A percentile compares a stretch with the other conserved stretches of the same genome.
Evolutionary conservation across 2,888 invertebrate species (phyloP).

Genomic region (Tipula confusa): DNA sequence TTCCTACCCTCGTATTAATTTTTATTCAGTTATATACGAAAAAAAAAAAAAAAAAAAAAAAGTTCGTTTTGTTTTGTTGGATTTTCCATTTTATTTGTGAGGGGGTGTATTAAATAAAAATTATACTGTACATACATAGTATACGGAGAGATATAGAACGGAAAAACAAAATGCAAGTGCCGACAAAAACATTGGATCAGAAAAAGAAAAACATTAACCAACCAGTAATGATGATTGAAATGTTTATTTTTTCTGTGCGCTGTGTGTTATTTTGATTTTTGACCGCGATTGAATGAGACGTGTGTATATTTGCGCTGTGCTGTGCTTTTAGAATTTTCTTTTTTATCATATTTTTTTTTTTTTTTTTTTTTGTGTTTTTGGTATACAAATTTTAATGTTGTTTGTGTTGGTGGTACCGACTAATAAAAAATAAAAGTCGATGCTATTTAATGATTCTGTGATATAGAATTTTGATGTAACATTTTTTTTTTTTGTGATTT

Average conservation of each 20-base stretch:
- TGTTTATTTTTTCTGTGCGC: neutral
- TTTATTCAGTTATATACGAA: neutral
- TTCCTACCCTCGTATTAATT: neutral
- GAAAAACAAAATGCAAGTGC: neutral
- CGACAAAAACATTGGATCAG: no score
- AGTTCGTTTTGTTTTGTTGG: neutral
- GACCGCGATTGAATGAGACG: slow-evolving; percentile 26
- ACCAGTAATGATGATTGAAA: slow-evolving; percentile 30
- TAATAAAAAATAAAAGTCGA: neutral
- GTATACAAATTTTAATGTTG: neutral
- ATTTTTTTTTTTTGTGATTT: no score
- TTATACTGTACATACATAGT: neutral
- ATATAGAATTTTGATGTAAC: neutral
- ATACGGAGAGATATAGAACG: no score
- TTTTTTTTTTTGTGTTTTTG: neutral
- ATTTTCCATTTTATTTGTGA: neutral
- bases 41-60: no score
- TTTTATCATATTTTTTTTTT: neutral
- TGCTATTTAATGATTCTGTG: neutral
- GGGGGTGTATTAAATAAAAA: slow-evolving; percentile 29
- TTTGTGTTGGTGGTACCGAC: neutral
- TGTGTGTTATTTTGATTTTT: slow-evolving; percentile 25
- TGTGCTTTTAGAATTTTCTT: neutral
- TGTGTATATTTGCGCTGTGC: slow-evolving; percentile 7
- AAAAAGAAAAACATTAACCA: neutral